phyloP scores from a whole-genome alignment of 2,888 invertebrate species.

The Mactromeris polynyma region DNA sequence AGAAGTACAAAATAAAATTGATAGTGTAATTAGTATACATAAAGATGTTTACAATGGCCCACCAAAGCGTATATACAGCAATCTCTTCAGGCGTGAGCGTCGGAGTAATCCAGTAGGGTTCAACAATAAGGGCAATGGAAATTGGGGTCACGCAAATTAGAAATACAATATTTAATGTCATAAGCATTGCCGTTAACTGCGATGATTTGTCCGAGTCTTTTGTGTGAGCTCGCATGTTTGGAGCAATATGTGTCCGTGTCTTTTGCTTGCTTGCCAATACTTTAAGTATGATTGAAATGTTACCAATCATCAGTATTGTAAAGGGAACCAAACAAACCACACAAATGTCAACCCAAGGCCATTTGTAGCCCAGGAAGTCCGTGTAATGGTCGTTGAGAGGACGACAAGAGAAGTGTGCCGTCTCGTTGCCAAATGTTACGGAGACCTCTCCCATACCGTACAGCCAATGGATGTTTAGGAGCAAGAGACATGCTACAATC shows the following conservation, averaged over 20 bases:
- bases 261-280: constrained; percentile 64
- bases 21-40: constrained; percentile 79
- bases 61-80: constrained; percentile 59
- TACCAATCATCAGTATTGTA: constrained; percentile 74
- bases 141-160: constrained; percentile 76
- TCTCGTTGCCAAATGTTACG: constrained; percentile 27
- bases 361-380: constrained; percentile 59
- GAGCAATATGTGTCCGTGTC: constrained; percentile 39
- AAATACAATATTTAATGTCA: constrained; percentile 75
- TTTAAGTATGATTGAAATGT: constrained; percentile 75
- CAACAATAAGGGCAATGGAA: constrained; percentile 72
- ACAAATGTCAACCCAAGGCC: constrained; percentile 80
- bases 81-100: constrained; percentile 34
- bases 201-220: constrained; percentile 57
- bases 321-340: constrained; percentile 78
- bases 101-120: constrained; percentile 57
- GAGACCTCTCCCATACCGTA: constrained; percentile 58
- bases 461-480: constrained; percentile 73
- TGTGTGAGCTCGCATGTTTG: neutral
- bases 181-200: constrained; percentile 74
- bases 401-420: constrained; percentile 46
- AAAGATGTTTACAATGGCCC: constrained; percentile 74
- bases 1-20: constrained; percentile 78
- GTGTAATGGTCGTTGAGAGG: constrained; percentile 58
- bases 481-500: constrained; percentile 61